Conservation (phyloP, 2,888 invertebrate species). For the Tricholauxania praeusta region DNA sequence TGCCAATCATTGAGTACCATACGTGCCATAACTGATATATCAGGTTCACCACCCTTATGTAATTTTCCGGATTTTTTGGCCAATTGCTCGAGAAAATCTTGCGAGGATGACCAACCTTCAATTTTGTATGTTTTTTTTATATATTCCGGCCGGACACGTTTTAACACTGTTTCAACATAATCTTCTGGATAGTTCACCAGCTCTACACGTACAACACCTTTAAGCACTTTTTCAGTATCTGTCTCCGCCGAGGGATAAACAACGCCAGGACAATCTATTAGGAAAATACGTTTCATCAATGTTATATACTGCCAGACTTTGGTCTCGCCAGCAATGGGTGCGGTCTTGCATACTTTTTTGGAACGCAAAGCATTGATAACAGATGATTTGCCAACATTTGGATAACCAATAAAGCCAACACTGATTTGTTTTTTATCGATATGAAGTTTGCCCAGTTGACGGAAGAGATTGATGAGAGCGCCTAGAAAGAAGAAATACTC, state of each 20-base stretch:
- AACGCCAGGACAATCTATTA: slow-evolving; percentile 99
- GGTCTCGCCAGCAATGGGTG: slow-evolving; percentile 97
- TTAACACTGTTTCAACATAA: slow-evolving; percentile 88
- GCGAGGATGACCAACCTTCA: slow-evolving; percentile 81
- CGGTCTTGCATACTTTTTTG: slow-evolving; percentile 98
- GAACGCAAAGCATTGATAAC: slow-evolving; percentile 96
- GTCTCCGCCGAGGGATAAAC: slow-evolving; percentile 97
- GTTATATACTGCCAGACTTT: slow-evolving; percentile 99
- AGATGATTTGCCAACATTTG: slow-evolving; percentile 98
- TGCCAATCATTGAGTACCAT: slow-evolving; percentile 99
- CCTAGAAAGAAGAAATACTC: slow-evolving; percentile 63
- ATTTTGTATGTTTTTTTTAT: slow-evolving; percentile 91
- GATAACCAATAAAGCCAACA: slow-evolving; percentile 98
- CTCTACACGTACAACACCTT: slow-evolving; percentile 98
- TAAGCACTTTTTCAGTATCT: slow-evolving; percentile 93
- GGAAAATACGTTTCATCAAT: slow-evolving; percentile 94
- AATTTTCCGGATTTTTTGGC: slow-evolving; percentile 90
- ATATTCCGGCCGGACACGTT: slow-evolving; percentile 90
- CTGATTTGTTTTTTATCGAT: slow-evolving; percentile 98
- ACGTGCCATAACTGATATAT: slow-evolving; percentile 86
- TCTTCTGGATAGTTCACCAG: slow-evolving; percentile 94
- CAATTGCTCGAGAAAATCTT: slow-evolving; percentile 92
- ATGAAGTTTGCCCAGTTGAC: slow-evolving; percentile 96
- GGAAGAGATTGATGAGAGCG: slow-evolving; percentile 92
- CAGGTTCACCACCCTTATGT: slow-evolving; percentile 97